phyloP scores from a whole-genome alignment of 2,888 invertebrate genomes.

The Melanargia galathea region DNA sequence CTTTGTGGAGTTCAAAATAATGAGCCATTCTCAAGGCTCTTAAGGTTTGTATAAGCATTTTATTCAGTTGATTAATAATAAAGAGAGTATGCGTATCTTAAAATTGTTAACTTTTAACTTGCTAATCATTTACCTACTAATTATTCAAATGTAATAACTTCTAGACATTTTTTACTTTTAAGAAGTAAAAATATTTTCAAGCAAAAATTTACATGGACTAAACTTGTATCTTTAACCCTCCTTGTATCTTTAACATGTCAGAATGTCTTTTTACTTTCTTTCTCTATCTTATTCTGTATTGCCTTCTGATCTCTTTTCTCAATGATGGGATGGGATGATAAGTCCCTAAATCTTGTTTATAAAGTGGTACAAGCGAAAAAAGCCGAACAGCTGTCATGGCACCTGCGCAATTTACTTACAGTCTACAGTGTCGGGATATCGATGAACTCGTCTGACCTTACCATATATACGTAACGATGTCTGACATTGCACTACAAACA shows the following conservation, averaged over 20 bases:
- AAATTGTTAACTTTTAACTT: too few relatives aligned
- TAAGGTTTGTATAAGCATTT: background rate
- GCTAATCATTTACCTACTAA: too few relatives aligned
- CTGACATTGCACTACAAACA: slow-evolving; percentile 43
- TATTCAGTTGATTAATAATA: background rate
- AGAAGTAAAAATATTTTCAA: too few relatives aligned
- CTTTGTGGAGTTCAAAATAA: slow-evolving; percentile 25
- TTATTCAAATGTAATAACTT: too few relatives aligned
- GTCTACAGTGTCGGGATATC: slow-evolving; percentile 49
- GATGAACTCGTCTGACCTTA: slow-evolving; percentile 60
- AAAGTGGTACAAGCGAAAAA: slow-evolving; percentile 35
- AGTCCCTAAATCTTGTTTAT: slow-evolving; percentile 29
- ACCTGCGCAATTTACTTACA: slow-evolving; percentile 38
- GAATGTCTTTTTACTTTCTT: too few relatives aligned
- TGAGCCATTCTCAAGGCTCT: slow-evolving; percentile 22
- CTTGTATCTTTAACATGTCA: background rate
- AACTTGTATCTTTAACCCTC: too few relatives aligned
- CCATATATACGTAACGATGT: slow-evolving; percentile 43
- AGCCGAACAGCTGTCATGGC: slow-evolving; percentile 28
- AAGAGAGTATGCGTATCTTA: too few relatives aligned
- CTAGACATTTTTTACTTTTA: too few relatives aligned
- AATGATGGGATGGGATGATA: background rate
- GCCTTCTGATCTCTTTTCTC: background rate
- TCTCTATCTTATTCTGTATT: background rate
- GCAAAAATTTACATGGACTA: too few relatives aligned